Evolutionary conservation across 2,113 vertebrate species (phyloP), one percentile per base, ranked within the genome.

Genomic region (Origma solitaria): DNA sequence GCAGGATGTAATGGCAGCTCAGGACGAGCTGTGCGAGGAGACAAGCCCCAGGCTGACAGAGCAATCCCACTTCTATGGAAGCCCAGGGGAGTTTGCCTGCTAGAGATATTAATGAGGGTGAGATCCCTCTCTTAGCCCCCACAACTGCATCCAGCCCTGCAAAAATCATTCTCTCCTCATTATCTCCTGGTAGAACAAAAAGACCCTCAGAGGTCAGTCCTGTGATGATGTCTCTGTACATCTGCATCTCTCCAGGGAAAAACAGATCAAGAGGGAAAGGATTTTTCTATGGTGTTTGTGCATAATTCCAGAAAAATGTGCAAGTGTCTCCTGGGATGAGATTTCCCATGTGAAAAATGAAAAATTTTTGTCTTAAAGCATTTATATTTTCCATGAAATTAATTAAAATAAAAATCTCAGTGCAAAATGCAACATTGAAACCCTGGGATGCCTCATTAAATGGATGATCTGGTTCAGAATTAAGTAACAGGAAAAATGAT

Each of bases 321-420:
- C 14, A 30, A 15, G 9, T 28, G 17, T n/a, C 27, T 86, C 31
- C 51, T 16, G 14, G 56, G 27, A 75, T 66, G 89, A 86, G n/a
- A 77, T 91, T 86, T 90, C 68, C 66, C 53, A 23, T 6, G 40
- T 65, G 83, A 83, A 64, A 90, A 90, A 72, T 22, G 25, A 92
- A 88, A 81, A 40, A 25, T 45, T 88, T 90, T 94, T 70, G 50
- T 92, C 92, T 89, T 61, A 33, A 78, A 95, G 69, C 40, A 31
- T 75, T 91, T 94, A 25, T 66, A 0, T 50, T 88, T 94, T 33
- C 42, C 49, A 12, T 44, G 3, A 70, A 81, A 81, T 81, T 69
- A 84, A 90, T 87, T 40, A 60, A 65, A 80, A 85, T 28, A 16
- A 30, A 64, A 47, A 66, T 56, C 23, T 78, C 38, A 27, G 33